Conservation (phyloP, 2,797 vertebrate genomes). For the Gambusia yucatana region DNA sequence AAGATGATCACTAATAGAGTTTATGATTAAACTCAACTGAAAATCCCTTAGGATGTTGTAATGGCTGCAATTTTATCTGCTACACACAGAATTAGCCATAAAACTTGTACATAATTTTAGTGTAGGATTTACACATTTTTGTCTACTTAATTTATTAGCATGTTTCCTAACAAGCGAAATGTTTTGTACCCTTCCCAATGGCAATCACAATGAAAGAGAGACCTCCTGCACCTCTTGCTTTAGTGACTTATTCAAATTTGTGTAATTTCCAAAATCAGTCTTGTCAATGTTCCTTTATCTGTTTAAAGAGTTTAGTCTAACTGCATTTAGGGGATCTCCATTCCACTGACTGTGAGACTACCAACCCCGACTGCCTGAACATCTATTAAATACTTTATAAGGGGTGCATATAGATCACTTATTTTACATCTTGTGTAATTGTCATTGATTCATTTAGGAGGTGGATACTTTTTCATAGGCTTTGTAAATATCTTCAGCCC, state of each 20-base stretch:
- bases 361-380: too few species aligned
- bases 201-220: background rate
- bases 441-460: background rate
- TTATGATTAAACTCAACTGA: background rate
- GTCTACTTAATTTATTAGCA: background rate
- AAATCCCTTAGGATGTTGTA: background rate
- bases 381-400: too few species aligned
- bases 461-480: too few species aligned
- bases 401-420: too few species aligned
- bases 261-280: background rate
- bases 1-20: background rate
- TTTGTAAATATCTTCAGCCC: conserved; percentile 19
- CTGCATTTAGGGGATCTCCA: too few species aligned
- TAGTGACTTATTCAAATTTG: background rate
- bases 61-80: background rate
- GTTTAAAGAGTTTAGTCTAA: too few species aligned
- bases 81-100: background rate
- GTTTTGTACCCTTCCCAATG: background rate
- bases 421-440: background rate
- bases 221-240: background rate
- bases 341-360: too few species aligned
- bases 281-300: background rate
- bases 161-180: background rate
- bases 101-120: background rate
- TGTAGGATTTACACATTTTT: background rate